phyloP scores from a whole-genome alignment of 2,888 invertebrate species.

The Parasteatoda lunata region DNA sequence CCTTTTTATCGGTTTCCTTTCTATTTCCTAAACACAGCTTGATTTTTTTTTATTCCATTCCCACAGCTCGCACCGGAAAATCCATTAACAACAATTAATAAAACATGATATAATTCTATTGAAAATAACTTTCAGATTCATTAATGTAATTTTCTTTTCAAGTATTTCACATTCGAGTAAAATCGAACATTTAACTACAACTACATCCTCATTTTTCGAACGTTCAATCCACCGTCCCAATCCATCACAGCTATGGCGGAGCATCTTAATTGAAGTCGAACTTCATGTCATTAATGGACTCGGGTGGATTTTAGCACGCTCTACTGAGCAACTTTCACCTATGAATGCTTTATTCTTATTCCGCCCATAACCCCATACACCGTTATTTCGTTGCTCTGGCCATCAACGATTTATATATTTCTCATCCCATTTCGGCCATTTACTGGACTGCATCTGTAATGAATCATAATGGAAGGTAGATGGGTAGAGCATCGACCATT shows the following conservation, averaged over 20 bases:
- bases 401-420: neutral
- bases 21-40: too few species aligned
- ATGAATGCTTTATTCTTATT: constrained; percentile 5
- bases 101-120: too few species aligned
- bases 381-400: neutral
- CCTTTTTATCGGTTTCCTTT: too few species aligned
- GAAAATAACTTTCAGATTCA: too few species aligned
- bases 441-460: constrained; percentile 23
- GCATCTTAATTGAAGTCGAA: constrained; percentile 27
- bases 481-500: constrained; percentile 5
- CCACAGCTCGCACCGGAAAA: too few species aligned
- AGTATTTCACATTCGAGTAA: too few species aligned
- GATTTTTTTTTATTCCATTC: too few species aligned
- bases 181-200: neutral
- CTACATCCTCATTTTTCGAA: neutral
- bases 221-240: neutral
- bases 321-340: constrained; percentile 12
- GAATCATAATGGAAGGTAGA: constrained; percentile 30
- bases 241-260: constrained; percentile 15
- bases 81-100: too few species aligned
- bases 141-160: too few species aligned
- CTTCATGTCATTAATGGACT: constrained; percentile 9
- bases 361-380: neutral
- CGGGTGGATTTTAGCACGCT: constrained; percentile 2
- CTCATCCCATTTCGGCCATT: constrained; percentile 19